Conservation (phyloP, 1,140 invertebrate species). For the Drosophila grimshawi region DNA sequence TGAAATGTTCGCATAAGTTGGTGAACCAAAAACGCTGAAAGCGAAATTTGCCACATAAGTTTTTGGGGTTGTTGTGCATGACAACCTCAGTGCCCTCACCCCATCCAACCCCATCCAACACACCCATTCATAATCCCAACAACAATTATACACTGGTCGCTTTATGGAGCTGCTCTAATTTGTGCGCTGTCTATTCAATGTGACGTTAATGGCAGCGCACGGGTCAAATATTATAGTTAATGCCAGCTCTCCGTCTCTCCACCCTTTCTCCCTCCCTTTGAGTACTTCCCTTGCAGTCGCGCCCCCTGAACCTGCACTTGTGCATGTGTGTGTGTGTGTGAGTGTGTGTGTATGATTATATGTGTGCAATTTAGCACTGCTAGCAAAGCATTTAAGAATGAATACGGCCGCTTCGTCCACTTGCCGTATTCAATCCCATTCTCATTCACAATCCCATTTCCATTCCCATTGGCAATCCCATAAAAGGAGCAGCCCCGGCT, state of each 20-base stretch:
- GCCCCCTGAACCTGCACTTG: constrained; percentile 4
- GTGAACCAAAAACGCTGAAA: constrained; percentile 7
- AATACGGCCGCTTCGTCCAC: constrained; percentile 29
- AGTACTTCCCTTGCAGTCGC: constrained; percentile 1
- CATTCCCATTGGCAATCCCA: constrained; percentile 25
- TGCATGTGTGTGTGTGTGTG: constrained; percentile 31
- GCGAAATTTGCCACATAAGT: constrained; percentile 15
- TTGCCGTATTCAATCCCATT: background rate
- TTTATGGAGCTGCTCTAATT: constrained; percentile 56
- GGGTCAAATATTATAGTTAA: constrained; percentile 78
- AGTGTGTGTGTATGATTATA: constrained; percentile 7
- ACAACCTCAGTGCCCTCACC: background rate
- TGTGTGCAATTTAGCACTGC: constrained; percentile 78
- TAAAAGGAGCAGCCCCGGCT: constrained; percentile 19
- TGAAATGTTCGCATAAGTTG: constrained; percentile 14
- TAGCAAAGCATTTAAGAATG: constrained; percentile 66
- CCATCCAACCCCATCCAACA: background rate
- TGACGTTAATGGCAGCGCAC: constrained; percentile 77
- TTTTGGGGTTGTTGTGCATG: background rate
- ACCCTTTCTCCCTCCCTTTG: background rate
- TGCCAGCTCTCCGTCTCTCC: constrained; percentile 29
- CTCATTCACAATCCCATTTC: constrained; percentile 5
- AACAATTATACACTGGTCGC: constrained; percentile 63
- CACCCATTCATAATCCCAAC: constrained; percentile 18
- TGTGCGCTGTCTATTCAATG: constrained; percentile 67